Evolutionary conservation across 2,113 vertebrate genomes (phyloP).

Genomic region (Perca flavescens): DNA sequence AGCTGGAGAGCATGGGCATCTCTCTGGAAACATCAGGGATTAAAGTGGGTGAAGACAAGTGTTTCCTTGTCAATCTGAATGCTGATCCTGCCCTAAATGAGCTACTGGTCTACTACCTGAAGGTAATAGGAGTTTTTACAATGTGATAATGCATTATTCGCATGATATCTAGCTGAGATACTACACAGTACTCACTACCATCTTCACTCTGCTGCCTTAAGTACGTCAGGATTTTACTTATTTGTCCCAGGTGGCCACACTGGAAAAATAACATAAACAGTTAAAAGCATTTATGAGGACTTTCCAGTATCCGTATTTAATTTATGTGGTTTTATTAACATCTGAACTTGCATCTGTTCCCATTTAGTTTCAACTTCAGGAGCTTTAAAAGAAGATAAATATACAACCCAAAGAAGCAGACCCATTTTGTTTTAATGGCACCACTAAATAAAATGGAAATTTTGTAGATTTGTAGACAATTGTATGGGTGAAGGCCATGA

Average conservation of each 20-base stretch:
- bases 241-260: neutral
- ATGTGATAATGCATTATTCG: neutral
- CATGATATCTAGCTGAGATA: neutral
- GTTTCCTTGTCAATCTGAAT: conserved; percentile 97
- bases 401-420: neutral
- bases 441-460: neutral
- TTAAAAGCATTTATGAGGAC: neutral
- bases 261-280: neutral
- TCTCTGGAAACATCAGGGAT: conserved; percentile 98
- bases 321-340: neutral
- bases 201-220: neutral
- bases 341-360: neutral
- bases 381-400: neutral
- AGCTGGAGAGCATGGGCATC: conserved; percentile 99
- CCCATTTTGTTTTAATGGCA: neutral
- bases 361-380: neutral
- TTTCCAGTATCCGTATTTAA: neutral
- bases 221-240: neutral
- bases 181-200: neutral
- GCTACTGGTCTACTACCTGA: conserved; percentile 97
- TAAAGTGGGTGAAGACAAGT: conserved; percentile 98
- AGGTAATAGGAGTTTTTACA: conserved; percentile 82
- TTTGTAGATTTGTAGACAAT: neutral
- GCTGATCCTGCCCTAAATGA: conserved; percentile 98
- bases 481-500: neutral